Evolutionary conservation across 2,888 invertebrate species (phyloP), one percentile per base, ranked within the genome.

Genomic region (Aplocera efformata): DNA sequence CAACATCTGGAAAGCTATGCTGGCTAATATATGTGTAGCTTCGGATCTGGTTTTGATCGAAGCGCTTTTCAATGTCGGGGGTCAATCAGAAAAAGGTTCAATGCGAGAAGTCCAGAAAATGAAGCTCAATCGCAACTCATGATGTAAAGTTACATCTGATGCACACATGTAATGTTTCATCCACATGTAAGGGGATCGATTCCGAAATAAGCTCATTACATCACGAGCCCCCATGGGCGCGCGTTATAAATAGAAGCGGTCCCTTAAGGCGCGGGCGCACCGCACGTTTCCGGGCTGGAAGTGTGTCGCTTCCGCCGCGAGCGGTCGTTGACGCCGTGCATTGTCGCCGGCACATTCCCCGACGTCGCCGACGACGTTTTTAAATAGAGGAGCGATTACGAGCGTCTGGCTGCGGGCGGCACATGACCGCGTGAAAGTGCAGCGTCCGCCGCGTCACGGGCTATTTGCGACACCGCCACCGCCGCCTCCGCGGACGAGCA

Each of bases 251-350:
- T 85, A 86, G 77, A 65, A 40, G 58, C 76, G 72, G 77, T 84
- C 85, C 85, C 84, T 85, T 83, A 82, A 85, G 84, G 78, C 84
- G 81, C 80, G 75, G 73, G 82, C 75, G 13, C 13, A 5, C 3
- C 13, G 78, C 73, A 72, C 72, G 76, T 82, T 88, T 88, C 86
- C 86, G 86, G 85, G 83, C 83, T 85, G 85, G 85, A 85, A 86
- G 85, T 85, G 80, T 81, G 83, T 74, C 83, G 84, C 80, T 88
- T 86, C 86, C 86, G 86, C 72, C 72, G 78, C 72, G 72, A 68
- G 79, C 83, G 86, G 85, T 85, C 86, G 80, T 84, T 85, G 85
- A 84, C 85, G 80, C 77, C 70, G 67, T 69, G 77, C 78, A 76
- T 76, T 80, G 80, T 79, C 82, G 79, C 74, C 72, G 69, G 66